Base-by-base conservation (phyloP, 2,113 vertebrate genomes). In the Cyprinus carpio region DNA sequence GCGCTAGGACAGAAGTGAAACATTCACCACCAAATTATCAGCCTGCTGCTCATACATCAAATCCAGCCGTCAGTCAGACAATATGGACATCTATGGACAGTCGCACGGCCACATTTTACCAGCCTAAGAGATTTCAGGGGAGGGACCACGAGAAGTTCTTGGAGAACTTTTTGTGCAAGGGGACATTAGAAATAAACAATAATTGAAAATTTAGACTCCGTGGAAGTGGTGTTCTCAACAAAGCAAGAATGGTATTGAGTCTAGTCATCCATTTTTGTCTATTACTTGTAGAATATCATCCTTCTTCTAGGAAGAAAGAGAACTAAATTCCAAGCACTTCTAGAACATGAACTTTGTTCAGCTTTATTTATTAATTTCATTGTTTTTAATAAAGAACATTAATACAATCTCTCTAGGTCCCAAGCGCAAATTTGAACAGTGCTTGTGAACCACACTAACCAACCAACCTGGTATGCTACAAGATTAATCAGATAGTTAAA, bases 11-110 rank as follows among this genome's bases (percentile, higher is more conserved):
- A 49, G 79, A n/a, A 43, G 18, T 80, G n/a, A n/a, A 64, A 81
- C 60, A 67, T 81, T 81, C 37, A 64, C 11, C 34, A 4, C 13
- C 49, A 56, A 77, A 51, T 77, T 3, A 77, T 77, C 40, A 81
- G 60, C n/a, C n/a, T n/a, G n/a, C 37, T 81, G 79, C 16, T 49
- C 25, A 12, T 40, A 49, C 25, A 49, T 81, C 60, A 64, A 12
- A n/a, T n/a, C n/a, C 60, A 34, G 49, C 34, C 10, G 2, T 56
- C 49, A 34, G 18, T 78, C 51, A 34, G 31, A 79, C n/a, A 62
- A 79, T 79, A 79, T 25, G 20, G 25, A 78, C 31, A 78, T n/a
- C n/a, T n/a, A n/a, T n/a, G n/a, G n/a, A n/a, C n/a, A n/a, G n/a
- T n/a, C n/a, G n/a, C n/a, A n/a, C n/a, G n/a, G n/a, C n/a, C n/a